Evolutionary conservation across 2,113 vertebrate genomes (phyloP).

Genomic region (Amphiprion percula): DNA sequence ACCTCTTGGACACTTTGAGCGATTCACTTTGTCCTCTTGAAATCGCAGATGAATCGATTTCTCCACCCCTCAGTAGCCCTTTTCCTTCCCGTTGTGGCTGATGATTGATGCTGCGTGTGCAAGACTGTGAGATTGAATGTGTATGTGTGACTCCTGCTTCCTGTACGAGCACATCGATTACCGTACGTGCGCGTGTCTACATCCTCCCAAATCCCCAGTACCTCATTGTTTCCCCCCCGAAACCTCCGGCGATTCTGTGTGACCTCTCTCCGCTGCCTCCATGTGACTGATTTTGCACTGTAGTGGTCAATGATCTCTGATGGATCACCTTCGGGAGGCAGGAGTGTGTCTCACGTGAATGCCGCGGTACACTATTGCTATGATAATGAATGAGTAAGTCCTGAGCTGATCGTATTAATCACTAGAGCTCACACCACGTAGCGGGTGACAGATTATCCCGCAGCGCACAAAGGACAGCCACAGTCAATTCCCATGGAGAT

Average conservation of each 20-base stretch:
- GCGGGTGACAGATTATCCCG: conserved; percentile 69
- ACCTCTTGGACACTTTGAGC: conserved; percentile 31
- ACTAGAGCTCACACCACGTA: conserved; percentile 44
- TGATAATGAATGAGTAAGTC: conserved; percentile 72
- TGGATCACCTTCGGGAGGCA: conserved; percentile 73
- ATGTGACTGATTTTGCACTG: conserved; percentile 36
- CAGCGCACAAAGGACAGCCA: conserved; percentile 53
- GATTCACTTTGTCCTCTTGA: conserved; percentile 48
- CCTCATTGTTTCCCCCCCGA: conserved; percentile 40
- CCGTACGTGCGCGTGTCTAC: background rate
- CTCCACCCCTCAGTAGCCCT: conserved; percentile 5
- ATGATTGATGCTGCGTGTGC: conserved; percentile 46
- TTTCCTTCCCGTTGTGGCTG: background rate
- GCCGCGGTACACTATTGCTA: conserved; percentile 42
- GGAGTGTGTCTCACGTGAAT: conserved; percentile 56
- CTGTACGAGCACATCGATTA: conserved; percentile 18
- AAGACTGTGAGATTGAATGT: no score
- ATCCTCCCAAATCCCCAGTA: background rate
- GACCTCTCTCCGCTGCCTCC: conserved; percentile 54
- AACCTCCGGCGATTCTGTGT: conserved; percentile 37
- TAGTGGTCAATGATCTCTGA: conserved; percentile 73
- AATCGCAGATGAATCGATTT: conserved; percentile 46
- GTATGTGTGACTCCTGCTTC: conserved; percentile 4
- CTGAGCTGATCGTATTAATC: conserved; percentile 73
- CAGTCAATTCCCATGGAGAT: conserved; percentile 47